Percentiles rank a stretch among this genome's conserved stretches.
Conservation (phyloP, 2,797 vertebrate species). For the Triplophysa bombifrons region DNA sequence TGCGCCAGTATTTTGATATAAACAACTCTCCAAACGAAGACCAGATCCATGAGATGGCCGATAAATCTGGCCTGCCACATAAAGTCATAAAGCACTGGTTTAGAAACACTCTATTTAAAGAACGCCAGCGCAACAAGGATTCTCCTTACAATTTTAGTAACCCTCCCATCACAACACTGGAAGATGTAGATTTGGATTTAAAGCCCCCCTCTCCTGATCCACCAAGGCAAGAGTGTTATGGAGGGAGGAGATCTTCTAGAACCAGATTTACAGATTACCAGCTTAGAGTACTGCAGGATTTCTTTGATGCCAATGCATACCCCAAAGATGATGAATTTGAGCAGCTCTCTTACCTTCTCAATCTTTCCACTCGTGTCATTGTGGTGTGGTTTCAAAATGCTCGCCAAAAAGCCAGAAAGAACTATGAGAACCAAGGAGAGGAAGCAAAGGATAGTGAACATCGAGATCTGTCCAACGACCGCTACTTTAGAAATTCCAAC, state of each 20-base stretch:
- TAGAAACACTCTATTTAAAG: constrained; percentile 97
- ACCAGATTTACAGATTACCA: constrained; percentile 97
- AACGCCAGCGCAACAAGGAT: constrained; percentile 97
- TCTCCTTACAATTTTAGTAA: constrained; percentile 99
- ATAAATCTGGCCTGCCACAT: constrained; percentile 89
- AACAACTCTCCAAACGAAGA: constrained; percentile 98
- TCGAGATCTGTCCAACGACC: constrained; percentile 82
- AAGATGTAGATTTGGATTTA: constrained; percentile 89
- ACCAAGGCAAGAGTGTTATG: constrained; percentile 86
- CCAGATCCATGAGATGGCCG: constrained; percentile 95
- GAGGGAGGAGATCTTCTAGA: constrained; percentile 90
- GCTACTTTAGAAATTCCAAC: constrained; percentile 85
- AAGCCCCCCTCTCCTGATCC: constrained; percentile 83
- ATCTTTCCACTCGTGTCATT: constrained; percentile 92
- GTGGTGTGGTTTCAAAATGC: constrained; percentile 99
- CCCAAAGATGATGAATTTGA: constrained; percentile 99
- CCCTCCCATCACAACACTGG: constrained; percentile 91
- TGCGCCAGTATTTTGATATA: constrained; percentile 95
- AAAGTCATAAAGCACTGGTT: constrained; percentile 99
- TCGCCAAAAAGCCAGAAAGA: constrained; percentile 95
- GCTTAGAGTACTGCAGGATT: constrained; percentile 90
- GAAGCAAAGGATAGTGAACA: constrained; percentile 82
- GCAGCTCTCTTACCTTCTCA: constrained; percentile 88
- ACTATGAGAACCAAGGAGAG: constrained; percentile 90
- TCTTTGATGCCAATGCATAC: constrained; percentile 97